Percentiles rank a stretch among this genome's conserved stretches.
Conservation (phyloP, 2,113 vertebrate genomes). For the Coreoperca whiteheadi region DNA sequence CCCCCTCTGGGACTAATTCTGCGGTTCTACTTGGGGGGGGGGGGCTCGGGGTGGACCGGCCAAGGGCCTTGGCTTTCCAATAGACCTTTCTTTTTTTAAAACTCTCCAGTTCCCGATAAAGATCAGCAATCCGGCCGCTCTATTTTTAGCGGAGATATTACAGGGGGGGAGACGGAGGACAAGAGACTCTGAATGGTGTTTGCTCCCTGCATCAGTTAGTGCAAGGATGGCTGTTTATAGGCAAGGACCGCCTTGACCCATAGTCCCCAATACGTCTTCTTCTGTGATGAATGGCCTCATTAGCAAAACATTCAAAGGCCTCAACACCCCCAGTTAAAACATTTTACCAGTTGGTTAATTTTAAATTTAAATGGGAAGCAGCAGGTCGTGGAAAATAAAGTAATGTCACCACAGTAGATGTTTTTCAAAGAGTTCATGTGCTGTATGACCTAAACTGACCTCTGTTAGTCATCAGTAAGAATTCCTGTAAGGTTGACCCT, state of each 20-base stretch:
- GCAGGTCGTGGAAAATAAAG: conserved; percentile 21
- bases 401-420: neutral
- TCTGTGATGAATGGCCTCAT: conserved; percentile 65
- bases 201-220: conserved; percentile 34
- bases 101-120: conserved; percentile 60
- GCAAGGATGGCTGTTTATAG: conserved; percentile 40
- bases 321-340: conserved; percentile 6
- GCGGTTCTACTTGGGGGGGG: conserved; percentile 19
- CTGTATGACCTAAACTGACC: neutral
- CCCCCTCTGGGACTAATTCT: conserved; percentile 23
- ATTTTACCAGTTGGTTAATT: conserved; percentile 23
- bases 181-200: conserved; percentile 25
- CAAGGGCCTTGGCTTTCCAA: conserved; percentile 49
- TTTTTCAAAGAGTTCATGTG: neutral
- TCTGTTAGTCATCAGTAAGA: conserved; percentile 5
- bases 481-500: neutral
- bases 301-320: conserved; percentile 51
- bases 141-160: conserved; percentile 69
- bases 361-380: conserved; percentile 42
- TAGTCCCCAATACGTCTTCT: conserved; percentile 23
- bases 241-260: conserved; percentile 26
- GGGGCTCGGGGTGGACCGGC: conserved; percentile 35
- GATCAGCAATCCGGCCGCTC: conserved; percentile 73
- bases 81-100: conserved; percentile 19
- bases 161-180: conserved; percentile 12